These are phyloP conservation scores for Cynocephalus volans DNA, from an alignment of 2,113 vertebrate genomes.

Conservation along the genomic window DNA sequence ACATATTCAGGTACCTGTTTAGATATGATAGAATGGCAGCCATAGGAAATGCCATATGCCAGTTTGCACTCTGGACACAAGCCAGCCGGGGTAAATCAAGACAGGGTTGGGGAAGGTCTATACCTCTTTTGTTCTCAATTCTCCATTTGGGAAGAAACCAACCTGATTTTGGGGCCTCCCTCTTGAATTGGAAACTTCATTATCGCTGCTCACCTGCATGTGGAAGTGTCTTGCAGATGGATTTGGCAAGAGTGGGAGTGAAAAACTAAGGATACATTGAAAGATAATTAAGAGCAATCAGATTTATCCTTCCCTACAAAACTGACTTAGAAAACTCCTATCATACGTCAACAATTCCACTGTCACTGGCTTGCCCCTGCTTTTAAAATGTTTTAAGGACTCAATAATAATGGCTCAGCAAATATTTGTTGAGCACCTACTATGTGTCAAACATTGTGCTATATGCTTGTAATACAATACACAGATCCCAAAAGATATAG, in stretches of 20 bases:
- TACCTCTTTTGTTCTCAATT: neutral
- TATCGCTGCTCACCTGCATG: rapidly evolving
- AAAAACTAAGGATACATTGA: neutral
- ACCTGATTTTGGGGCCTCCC: neutral
- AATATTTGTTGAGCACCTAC: too few relatives aligned
- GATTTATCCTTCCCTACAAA: too few relatives aligned
- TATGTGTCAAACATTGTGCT: too few relatives aligned
- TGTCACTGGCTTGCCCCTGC: too few relatives aligned
- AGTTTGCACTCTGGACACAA: neutral
- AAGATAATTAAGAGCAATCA: neutral
- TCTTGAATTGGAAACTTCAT: neutral
- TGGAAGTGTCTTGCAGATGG: neutral
- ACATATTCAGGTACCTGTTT: constrained; percentile 3
- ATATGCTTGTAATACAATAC: neutral
- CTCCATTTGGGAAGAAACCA: neutral
- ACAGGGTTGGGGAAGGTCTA: neutral
- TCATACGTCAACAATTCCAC: rapidly evolving
- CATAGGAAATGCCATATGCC: neutral
- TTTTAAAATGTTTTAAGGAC: too few relatives aligned
- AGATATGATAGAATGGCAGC: neutral
- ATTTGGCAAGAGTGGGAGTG: neutral
- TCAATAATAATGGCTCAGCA: too few relatives aligned
- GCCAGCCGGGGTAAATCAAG: neutral
- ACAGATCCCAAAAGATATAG: neutral
- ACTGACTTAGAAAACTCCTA: neutral